Conservation (phyloP, 2,888 invertebrate genomes). For the Flabesymbios commensalis region DNA sequence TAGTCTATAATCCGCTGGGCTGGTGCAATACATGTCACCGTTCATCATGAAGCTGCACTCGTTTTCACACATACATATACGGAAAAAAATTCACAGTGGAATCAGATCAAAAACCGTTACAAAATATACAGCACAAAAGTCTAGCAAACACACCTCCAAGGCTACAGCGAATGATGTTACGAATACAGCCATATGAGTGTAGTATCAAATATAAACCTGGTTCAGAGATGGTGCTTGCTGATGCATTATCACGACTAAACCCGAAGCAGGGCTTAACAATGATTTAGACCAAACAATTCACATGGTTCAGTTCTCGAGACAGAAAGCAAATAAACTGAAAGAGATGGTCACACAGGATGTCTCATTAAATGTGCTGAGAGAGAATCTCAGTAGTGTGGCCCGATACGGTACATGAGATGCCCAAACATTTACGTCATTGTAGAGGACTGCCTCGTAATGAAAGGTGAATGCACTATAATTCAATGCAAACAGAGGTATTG, state of each 20-base stretch:
- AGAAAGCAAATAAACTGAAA: conserved; percentile 5
- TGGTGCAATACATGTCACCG: conserved; percentile 21
- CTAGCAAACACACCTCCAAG: conserved; percentile 22
- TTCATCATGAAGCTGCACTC: conserved; percentile 28
- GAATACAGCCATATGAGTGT: conserved; percentile 27
- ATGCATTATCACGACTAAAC: too few relatives aligned
- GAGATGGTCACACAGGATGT: too few relatives aligned
- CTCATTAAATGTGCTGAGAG: too few relatives aligned
- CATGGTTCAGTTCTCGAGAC: conserved; percentile 2
- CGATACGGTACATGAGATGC: too few relatives aligned
- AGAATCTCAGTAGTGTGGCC: too few relatives aligned
- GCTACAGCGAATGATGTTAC: conserved; percentile 27
- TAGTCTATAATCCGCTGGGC: conserved; percentile 10
- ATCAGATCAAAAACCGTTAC: conserved; percentile 27
- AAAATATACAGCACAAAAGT: conserved; percentile 18
- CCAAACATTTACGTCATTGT: too few relatives aligned
- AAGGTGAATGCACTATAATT: too few relatives aligned
- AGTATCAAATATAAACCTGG: conserved; percentile 25
- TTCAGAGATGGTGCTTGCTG: too few relatives aligned
- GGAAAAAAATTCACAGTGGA: conserved; percentile 16
- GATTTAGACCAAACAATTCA: conserved; percentile 17
- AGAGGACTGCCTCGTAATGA: too few relatives aligned
- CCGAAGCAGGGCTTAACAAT: background rate
- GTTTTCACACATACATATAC: conserved; percentile 25
- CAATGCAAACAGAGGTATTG: conserved; percentile 10